A percentile compares a stretch with the other conserved stretches of the same genome.
Conservation (phyloP, 1,140 invertebrate genomes). For the Papilio dardanus region DNA sequence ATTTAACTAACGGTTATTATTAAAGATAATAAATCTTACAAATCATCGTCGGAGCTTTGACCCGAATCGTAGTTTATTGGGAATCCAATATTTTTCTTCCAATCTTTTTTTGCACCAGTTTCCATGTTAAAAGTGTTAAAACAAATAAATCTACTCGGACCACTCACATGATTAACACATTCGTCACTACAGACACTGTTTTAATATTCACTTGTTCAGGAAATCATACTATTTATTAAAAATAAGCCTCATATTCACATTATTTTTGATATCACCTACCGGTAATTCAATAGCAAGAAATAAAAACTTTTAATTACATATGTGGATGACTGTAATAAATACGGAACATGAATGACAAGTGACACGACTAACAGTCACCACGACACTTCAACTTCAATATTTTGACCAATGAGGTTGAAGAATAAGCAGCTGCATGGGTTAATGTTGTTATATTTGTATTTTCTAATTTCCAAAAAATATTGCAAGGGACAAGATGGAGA, state of each 20-base stretch:
- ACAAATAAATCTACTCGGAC: conserved; percentile 37
- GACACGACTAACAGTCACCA: too few relatives aligned
- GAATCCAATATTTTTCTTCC: conserved; percentile 70
- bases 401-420: too few relatives aligned
- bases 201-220: not conserved
- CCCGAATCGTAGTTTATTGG: conserved; percentile 69
- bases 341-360: too few relatives aligned
- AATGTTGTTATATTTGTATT: too few relatives aligned
- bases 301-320: too few relatives aligned
- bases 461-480: too few relatives aligned
- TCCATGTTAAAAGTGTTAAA: conserved; percentile 52
- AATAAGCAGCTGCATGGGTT: too few relatives aligned
- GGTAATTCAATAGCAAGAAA: not conserved
- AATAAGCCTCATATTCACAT: not conserved
- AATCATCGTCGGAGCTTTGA: conserved; percentile 68
- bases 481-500: too few relatives aligned
- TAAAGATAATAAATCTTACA: conserved; percentile 57
- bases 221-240: not conserved
- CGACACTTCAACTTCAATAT: too few relatives aligned
- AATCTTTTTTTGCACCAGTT: conserved; percentile 55
- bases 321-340: too few relatives aligned
- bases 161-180: conserved; percentile 48
- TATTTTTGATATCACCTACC: not conserved
- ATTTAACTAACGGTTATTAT: not conserved
- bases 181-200: conserved; percentile 17